A percentile compares a stretch with the other conserved stretches of the same genome.
phyloP scores from a whole-genome alignment of 2,888 invertebrate species.

The Pheosia gnoma region DNA sequence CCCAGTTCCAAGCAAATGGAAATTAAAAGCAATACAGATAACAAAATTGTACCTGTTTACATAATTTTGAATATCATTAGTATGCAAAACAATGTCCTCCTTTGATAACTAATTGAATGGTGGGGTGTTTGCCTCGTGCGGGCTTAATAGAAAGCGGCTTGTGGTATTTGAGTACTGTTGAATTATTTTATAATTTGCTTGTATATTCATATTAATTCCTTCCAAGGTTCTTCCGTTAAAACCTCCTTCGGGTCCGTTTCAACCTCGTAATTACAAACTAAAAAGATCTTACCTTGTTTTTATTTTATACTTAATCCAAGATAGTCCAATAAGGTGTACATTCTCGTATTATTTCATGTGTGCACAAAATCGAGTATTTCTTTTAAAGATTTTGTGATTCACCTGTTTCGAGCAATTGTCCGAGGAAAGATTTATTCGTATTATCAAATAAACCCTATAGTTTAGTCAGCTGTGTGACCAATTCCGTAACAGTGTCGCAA shows the following conservation, averaged over 20 bases:
- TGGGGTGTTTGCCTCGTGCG: slow-evolving; percentile 13
- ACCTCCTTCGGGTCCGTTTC: too few species aligned
- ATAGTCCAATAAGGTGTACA: too few species aligned
- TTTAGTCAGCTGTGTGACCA: slow-evolving; percentile 31
- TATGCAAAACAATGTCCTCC: slow-evolving; percentile 29
- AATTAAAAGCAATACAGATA: slow-evolving; percentile 27
- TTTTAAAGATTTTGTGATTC: neutral
- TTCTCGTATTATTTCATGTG: neutral
- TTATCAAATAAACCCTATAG: slow-evolving; percentile 13
- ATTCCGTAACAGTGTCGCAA: slow-evolving; percentile 47
- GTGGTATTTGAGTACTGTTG: neutral
- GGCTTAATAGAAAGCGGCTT: neutral
- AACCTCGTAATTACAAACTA: too few species aligned
- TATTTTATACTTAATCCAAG: too few species aligned
- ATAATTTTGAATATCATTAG: slow-evolving; percentile 14
- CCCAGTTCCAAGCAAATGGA: slow-evolving; percentile 19
- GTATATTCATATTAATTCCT: too few species aligned
- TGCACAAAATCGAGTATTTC: neutral
- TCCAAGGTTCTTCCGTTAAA: too few species aligned
- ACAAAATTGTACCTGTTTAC: slow-evolving; percentile 23
- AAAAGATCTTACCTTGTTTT: too few species aligned
- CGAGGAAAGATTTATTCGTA: neutral
- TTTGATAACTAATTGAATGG: slow-evolving; percentile 19
- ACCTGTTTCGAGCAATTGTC: slow-evolving; percentile 6
- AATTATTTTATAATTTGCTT: neutral